Base-by-base conservation (phyloP, 2,797 vertebrate species). In the Serranus cabrilla region DNA sequence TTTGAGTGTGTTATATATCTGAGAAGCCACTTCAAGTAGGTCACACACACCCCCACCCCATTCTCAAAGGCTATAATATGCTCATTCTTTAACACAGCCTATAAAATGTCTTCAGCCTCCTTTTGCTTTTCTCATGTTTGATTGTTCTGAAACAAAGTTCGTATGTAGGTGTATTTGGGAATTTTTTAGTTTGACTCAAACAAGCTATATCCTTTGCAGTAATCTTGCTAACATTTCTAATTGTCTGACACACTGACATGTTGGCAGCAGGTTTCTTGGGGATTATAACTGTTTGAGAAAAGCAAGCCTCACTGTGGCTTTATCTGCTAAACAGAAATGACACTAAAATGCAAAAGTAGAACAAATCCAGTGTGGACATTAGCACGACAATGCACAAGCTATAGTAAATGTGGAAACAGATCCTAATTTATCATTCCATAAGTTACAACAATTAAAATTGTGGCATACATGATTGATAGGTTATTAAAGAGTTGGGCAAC, bases 141-240 rank as follows among this genome's bases (percentile, higher is more conserved):
- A 47, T 46, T n/a, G 5, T 39, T 25, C 57, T 9, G 25, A 71
- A 54, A 60, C 17, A 27, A 9, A 68, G 27, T 27, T 13, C 43
- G 27, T 37, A 20, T 21, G 40, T 4, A 16, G 20, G 37, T 18
- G 18, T 23, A 8, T 43, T n/a, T n/a, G n/a, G n/a, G n/a, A n/a
- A n/a, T n/a, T n/a, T n/a, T n/a, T n/a, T n/a, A n/a, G n/a, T n/a
- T n/a, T n/a, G n/a, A n/a, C n/a, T n/a, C n/a, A n/a, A n/a, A n/a
- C n/a, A n/a, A n/a, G 23, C 69, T 72, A 13, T 17, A 51, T 14
- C 20, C 51, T 58, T 45, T 64, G 46, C 47, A 23, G 34, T 49
- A 18, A 49, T 47, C 51, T 43, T 34, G 25, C 20, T 13, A 20
- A 39, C 21, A 2, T 31, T 54, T 54, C 31, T 11, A 46, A 51